Conservation (phyloP, 2,888 invertebrate species). For the Hirtodrosophila cameraria region DNA sequence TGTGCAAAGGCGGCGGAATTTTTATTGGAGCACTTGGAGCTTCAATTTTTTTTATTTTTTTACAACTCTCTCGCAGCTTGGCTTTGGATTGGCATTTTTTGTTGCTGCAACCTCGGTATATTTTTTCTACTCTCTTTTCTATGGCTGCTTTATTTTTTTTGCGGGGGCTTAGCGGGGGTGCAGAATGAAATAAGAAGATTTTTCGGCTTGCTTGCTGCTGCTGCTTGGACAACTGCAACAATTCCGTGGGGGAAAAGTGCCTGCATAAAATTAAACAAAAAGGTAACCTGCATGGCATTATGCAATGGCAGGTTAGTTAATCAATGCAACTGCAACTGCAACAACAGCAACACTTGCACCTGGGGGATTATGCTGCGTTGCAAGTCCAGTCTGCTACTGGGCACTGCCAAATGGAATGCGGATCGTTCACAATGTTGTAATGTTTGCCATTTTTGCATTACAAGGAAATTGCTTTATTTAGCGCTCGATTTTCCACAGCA, state of each 20-base stretch:
- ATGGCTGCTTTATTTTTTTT: slow-evolving; percentile 20
- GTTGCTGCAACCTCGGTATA: slow-evolving; percentile 30
- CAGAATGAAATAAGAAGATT: slow-evolving; percentile 49
- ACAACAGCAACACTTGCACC: slow-evolving; percentile 43
- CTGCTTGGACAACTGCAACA: slow-evolving; percentile 58
- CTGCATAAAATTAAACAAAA: slow-evolving; percentile 64
- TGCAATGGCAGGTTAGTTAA: slow-evolving; percentile 68
- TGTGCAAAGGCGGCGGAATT: slow-evolving; percentile 72
- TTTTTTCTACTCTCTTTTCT: slow-evolving; percentile 36
- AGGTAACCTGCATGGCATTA: slow-evolving; percentile 49
- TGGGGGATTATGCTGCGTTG: slow-evolving; percentile 49
- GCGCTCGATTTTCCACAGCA: slow-evolving; percentile 11
- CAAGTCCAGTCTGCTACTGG: slow-evolving; percentile 10
- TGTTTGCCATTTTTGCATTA: slow-evolving; percentile 55
- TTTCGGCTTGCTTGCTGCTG: slow-evolving; percentile 54
- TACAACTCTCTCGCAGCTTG: slow-evolving; percentile 60
- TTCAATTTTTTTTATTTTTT: slow-evolving; percentile 26
- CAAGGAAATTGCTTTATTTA: slow-evolving; percentile 71
- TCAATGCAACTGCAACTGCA: slow-evolving; percentile 61
- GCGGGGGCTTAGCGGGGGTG: slow-evolving; percentile 22
- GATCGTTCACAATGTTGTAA: slow-evolving; percentile 47
- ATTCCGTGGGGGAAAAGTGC: slow-evolving; percentile 59
- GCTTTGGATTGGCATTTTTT: slow-evolving; percentile 67
- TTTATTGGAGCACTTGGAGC: slow-evolving; percentile 75
- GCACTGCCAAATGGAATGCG: slow-evolving; percentile 43